Conservation (phyloP, 2,888 invertebrate genomes). For the Syrphus vitripennis region DNA sequence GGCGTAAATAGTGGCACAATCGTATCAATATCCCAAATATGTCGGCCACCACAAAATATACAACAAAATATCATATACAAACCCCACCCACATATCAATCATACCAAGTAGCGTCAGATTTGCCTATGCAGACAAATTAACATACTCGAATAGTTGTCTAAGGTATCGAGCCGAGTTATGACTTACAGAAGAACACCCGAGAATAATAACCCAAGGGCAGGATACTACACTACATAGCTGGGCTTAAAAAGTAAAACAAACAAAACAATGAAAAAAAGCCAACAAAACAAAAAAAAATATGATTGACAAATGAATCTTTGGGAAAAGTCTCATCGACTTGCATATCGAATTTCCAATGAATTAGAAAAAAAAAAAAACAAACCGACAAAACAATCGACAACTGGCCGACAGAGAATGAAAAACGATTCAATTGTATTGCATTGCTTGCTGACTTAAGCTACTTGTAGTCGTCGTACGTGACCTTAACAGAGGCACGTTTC, state of each 20-base stretch:
- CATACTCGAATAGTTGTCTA: neutral
- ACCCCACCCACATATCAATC: constrained; percentile 33
- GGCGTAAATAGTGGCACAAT: neutral
- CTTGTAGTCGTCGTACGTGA: constrained; percentile 41
- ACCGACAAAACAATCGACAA: constrained; percentile 57
- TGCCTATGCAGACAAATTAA: neutral
- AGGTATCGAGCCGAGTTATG: neutral
- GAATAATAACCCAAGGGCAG: neutral
- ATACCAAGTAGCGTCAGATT: neutral
- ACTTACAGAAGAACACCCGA: neutral
- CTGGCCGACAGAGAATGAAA: constrained; percentile 6
- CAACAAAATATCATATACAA: neutral
- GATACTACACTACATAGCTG: neutral
- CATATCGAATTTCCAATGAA: constrained; percentile 64
- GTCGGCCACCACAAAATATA: constrained; percentile 26
- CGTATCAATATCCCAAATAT: constrained; percentile 45
- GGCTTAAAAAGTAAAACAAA: neutral
- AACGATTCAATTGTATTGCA: constrained; percentile 26
- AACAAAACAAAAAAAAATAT: constrained; percentile 17
- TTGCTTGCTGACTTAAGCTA: neutral
- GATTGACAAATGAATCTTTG: constrained; percentile 8
- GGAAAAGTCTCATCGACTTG: constrained; percentile 46
- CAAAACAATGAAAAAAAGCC: neutral
- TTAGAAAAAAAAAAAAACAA: neutral
- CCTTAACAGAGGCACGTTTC: constrained; percentile 62